phyloP scores from a whole-genome alignment of 2,888 invertebrate genomes.

The Drosophila histrio region DNA sequence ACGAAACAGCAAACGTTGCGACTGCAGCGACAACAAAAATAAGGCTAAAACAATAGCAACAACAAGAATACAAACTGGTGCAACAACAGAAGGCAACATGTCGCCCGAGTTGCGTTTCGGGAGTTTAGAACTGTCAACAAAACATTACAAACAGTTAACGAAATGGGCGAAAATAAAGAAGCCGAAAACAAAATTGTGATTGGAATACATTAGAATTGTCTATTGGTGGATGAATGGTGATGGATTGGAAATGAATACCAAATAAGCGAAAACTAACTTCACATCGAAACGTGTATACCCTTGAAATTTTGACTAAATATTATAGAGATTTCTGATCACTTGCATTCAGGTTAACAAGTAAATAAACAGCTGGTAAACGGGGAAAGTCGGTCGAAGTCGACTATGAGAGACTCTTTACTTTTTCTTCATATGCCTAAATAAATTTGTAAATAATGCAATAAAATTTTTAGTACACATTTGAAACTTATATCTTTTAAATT shows the following conservation, averaged over 20 bases:
- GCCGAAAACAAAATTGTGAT: constrained; percentile 46
- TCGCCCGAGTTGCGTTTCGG: constrained; percentile 1
- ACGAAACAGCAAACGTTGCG: constrained; percentile 39
- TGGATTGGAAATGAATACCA: constrained; percentile 19
- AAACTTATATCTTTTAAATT: too few species aligned
- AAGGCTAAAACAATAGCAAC: constrained; percentile 19
- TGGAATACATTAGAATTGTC: constrained; percentile 66
- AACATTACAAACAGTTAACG: constrained; percentile 52
- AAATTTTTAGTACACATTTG: too few species aligned
- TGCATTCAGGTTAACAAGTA: too few species aligned
- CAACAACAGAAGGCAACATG: constrained; percentile 44
- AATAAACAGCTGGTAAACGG: too few species aligned
- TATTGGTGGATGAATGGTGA: constrained; percentile 15
- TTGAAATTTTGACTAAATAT: too few species aligned
- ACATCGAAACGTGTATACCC: neutral
- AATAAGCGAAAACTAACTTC: neutral
- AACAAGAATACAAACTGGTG: constrained; percentile 32
- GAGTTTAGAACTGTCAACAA: constrained; percentile 57
- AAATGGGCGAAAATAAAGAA: constrained; percentile 35
- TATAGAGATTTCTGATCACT: too few species aligned
- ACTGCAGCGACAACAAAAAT: constrained; percentile 34
- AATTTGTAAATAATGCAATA: too few species aligned
- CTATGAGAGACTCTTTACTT: too few species aligned
- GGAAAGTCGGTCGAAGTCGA: too few species aligned
- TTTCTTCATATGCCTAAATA: too few species aligned